phyloP scores from a whole-genome alignment of 64 coral and sea anemone genomes.

The Montipora foliosa region DNA sequence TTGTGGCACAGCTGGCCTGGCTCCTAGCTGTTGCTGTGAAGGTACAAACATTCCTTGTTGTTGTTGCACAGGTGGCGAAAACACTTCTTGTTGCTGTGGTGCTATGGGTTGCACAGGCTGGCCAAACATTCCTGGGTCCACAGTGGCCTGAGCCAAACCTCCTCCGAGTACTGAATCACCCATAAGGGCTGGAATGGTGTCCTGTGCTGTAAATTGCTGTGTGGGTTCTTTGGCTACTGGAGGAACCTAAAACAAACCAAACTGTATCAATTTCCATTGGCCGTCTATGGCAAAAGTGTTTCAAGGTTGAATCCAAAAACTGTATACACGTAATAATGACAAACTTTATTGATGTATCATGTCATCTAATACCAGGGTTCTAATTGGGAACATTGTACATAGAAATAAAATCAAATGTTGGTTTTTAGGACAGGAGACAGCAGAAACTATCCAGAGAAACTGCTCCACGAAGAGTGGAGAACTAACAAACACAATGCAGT shows the following conservation, averaged over 20 bases:
- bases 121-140: constrained; percentile 26
- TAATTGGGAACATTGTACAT: too few species aligned
- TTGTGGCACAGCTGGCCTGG: neutral
- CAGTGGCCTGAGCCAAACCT: neutral
- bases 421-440: too few species aligned
- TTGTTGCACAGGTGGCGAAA: neutral
- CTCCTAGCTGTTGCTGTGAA: neutral
- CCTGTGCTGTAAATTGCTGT: neutral
- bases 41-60: constrained; percentile 13
- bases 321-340: too few species aligned
- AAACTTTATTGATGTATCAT: too few species aligned
- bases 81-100: constrained; percentile 23
- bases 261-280: too few species aligned
- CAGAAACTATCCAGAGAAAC: too few species aligned
- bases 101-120: neutral
- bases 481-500: too few species aligned
- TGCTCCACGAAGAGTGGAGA: too few species aligned
- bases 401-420: too few species aligned
- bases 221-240: neutral
- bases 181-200: constrained; percentile 20
- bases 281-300: too few species aligned
- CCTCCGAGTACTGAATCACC: neutral
- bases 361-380: too few species aligned
- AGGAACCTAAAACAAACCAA: neutral
- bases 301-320: too few species aligned